phyloP scores from a whole-genome alignment of 2,888 invertebrate species.

The Andrena bucephala region DNA sequence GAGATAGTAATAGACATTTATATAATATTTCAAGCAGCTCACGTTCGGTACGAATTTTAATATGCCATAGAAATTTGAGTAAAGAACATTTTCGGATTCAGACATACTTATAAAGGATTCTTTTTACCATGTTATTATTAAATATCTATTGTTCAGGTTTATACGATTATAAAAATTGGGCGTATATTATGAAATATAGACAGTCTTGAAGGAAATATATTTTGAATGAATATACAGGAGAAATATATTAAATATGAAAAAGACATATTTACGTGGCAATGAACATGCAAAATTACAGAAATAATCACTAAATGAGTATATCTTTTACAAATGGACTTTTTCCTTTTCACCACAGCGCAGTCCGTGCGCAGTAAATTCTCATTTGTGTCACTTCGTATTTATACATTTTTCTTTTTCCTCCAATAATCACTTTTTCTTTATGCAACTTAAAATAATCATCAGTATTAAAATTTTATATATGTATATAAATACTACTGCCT shows the following conservation, averaged over 20 bases:
- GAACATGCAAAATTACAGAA: conserved; percentile 12
- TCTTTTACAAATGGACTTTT: conserved; percentile 29
- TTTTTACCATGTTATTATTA: neutral
- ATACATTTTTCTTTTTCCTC: conserved; percentile 3
- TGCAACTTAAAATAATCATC: conserved; percentile 35
- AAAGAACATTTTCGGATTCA: conserved; percentile 4
- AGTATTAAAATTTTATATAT: conserved; percentile 52
- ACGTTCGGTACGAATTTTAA: neutral
- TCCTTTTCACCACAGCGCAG: conserved; percentile 8
- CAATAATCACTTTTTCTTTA: conserved; percentile 18
- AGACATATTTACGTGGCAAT: conserved; percentile 2
- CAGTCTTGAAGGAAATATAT: conserved; percentile 18
- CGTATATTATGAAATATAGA: conserved; percentile 2
- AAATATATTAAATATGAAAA: conserved; percentile 26
- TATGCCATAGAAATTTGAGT: neutral
- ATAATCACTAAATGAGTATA: conserved; percentile 33
- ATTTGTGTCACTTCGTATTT: conserved; percentile 19
- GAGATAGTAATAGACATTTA: neutral
- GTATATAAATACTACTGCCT: conserved; percentile 61
- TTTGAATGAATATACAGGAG: conserved; percentile 13
- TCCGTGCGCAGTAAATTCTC: conserved; percentile 10
- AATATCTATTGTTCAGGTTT: neutral
- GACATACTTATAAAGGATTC: neutral
- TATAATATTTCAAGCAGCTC: conserved; percentile 10
- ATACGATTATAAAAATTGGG: neutral